Percentiles rank a stretch among this genome's conserved stretches.
Evolutionary conservation across 2,888 invertebrate genomes (phyloP).

Genomic region (Drosophila neonasuta): DNA sequence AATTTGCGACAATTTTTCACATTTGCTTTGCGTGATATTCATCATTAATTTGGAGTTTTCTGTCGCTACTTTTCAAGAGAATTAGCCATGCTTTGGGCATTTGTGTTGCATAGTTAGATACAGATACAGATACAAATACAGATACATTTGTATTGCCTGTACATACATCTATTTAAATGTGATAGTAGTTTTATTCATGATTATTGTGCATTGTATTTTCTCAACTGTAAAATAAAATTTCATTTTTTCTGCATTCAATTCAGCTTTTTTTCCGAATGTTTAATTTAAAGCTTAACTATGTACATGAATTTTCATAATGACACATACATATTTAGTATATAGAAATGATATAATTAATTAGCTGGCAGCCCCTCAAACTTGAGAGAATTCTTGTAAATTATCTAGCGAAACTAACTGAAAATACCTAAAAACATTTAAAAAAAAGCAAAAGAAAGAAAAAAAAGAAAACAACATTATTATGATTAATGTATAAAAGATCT

Average conservation of each 20-base stretch:
- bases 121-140: constrained; percentile 10
- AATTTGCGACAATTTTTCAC: constrained; percentile 35
- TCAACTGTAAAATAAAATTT: constrained; percentile 18
- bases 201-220: constrained; percentile 52
- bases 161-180: constrained; percentile 70
- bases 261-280: constrained; percentile 4
- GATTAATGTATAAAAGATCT: constrained; percentile 36
- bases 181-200: constrained; percentile 75
- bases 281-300: constrained; percentile 35
- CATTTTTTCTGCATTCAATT: constrained; percentile 18
- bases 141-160: constrained; percentile 8
- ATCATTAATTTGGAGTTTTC: constrained; percentile 30
- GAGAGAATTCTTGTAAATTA: constrained; percentile 54
- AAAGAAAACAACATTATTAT: constrained; percentile 30
- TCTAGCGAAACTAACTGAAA: constrained; percentile 32
- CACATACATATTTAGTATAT: constrained; percentile 17
- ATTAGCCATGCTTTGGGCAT: constrained; percentile 32
- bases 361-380: constrained; percentile 18
- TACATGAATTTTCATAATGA: constrained; percentile 47
- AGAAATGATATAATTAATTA: constrained; percentile 15
- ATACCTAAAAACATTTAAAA: constrained; percentile 5
- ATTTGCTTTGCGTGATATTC: constrained; percentile 55
- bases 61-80: constrained; percentile 28
- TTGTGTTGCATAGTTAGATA: constrained; percentile 31
- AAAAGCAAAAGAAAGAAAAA: constrained; percentile 23